A percentile compares a stretch with the other conserved stretches of the same genome.
Conservation (phyloP, 2,797 vertebrate genomes). For the Pseudopleuronectes americanus region DNA sequence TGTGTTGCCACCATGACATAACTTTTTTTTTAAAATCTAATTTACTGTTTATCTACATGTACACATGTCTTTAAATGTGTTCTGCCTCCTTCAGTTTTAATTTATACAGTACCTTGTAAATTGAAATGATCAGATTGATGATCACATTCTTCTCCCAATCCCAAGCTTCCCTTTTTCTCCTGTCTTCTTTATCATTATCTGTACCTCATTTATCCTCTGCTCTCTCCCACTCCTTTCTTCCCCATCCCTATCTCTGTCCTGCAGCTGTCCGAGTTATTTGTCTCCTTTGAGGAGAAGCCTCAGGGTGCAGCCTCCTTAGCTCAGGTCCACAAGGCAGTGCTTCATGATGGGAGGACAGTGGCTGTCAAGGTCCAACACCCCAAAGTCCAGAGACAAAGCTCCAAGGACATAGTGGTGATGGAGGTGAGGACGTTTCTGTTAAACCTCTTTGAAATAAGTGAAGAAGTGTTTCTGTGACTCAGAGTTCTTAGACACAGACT, state of each 20-base stretch:
- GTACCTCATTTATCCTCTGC: conserved; percentile 11
- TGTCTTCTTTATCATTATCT: conserved; percentile 11
- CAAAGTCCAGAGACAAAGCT: conserved; percentile 93
- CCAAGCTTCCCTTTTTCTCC: neutral
- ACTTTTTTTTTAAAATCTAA: too few relatives aligned
- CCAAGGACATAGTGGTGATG: conserved; percentile 94
- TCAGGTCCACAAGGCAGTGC: conserved; percentile 95
- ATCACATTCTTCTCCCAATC: conserved; percentile 6
- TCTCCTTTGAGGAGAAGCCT: conserved; percentile 91
- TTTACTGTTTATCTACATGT: neutral
- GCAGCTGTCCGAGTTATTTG: conserved; percentile 91
- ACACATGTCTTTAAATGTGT: neutral
- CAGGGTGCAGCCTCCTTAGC: conserved; percentile 94
- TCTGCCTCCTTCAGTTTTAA: neutral
- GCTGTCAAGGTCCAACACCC: conserved; percentile 98
- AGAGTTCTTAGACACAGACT: neutral
- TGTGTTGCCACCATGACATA: neutral
- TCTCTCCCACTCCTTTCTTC: conserved; percentile 5
- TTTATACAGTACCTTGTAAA: conserved; percentile 17
- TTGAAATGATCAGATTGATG: conserved; percentile 30
- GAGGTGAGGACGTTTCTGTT: conserved; percentile 85
- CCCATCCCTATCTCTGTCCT: conserved; percentile 13
- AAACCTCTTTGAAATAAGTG: neutral
- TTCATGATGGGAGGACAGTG: conserved; percentile 91
- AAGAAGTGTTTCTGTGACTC: neutral